These are phyloP conservation scores for Cynodonichthys magdalenae DNA, from an alignment of 2,797 vertebrate species.

Conservation along the genomic window DNA sequence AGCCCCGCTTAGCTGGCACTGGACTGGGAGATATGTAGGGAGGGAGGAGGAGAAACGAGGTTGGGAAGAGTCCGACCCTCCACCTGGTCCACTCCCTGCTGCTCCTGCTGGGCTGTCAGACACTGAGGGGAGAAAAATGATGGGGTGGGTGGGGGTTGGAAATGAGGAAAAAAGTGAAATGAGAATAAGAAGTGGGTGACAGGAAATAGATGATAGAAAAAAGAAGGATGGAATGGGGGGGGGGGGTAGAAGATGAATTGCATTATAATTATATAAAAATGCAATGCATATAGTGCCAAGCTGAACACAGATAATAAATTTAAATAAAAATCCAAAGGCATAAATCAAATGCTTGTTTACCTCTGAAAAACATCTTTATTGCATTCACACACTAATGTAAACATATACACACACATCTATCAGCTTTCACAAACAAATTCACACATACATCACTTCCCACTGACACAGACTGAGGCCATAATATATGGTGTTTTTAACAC, in stretches of 20 bases:
- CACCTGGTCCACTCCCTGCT: slow-evolving; percentile 60
- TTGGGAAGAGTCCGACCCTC: slow-evolving; percentile 62
- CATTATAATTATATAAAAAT: slow-evolving; percentile 9
- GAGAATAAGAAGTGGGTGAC: not conserved
- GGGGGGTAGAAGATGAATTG: not conserved
- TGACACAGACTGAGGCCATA: slow-evolving; percentile 32
- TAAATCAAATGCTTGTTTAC: slow-evolving; percentile 21
- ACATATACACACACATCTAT: slow-evolving; percentile 29
- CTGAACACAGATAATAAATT: slow-evolving; percentile 17
- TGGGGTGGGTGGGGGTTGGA: slow-evolving; percentile 12
- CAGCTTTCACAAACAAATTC: slow-evolving; percentile 43
- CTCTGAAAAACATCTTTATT: slow-evolving; percentile 44
- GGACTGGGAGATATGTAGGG: slow-evolving; percentile 88
- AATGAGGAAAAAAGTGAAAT: not conserved
- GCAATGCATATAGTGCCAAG: not conserved
- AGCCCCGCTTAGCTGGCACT: slow-evolving; percentile 82
- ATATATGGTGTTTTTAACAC: slow-evolving; percentile 29
- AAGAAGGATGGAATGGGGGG: not conserved
- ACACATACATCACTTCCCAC: slow-evolving; percentile 33
- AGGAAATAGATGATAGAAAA: not conserved
- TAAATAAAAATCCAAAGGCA: slow-evolving; percentile 12
- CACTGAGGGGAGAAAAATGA: slow-evolving; percentile 64
- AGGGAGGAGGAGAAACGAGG: slow-evolving; percentile 87
- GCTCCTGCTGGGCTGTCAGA: slow-evolving; percentile 68
- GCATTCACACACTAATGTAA: slow-evolving; percentile 19